These are phyloP conservation scores for Etheostoma cragini DNA, from an alignment of 2,113 vertebrate genomes.

Conservation along the genomic window DNA sequence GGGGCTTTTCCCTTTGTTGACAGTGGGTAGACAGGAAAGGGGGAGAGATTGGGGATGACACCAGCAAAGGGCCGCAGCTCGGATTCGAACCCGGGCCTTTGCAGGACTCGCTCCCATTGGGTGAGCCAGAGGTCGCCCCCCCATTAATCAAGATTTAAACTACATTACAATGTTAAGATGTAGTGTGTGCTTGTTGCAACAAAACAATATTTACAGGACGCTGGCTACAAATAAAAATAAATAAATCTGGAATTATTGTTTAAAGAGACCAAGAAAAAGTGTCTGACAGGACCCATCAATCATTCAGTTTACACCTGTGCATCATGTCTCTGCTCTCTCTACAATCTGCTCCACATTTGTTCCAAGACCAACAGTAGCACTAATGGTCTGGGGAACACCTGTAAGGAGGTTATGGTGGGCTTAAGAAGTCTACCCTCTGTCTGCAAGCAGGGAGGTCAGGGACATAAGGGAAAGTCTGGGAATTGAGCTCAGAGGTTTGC, in stretches of 20 bases:
- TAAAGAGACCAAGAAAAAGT: not conserved
- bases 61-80: too few relatives aligned
- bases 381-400: slow-evolving; percentile 32
- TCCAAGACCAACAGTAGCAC: slow-evolving; percentile 37
- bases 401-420: slow-evolving; percentile 42
- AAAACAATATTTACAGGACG: not conserved
- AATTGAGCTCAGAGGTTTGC: slow-evolving; percentile 41
- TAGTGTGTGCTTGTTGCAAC: not conserved
- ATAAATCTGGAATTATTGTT: not conserved
- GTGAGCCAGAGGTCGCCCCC: too few relatives aligned
- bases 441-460: slow-evolving; percentile 44
- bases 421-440: slow-evolving; percentile 24
- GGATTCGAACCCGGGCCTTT: too few relatives aligned
- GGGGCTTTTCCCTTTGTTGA: too few relatives aligned
- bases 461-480: slow-evolving; percentile 41
- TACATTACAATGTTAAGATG: not conserved
- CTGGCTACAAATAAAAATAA: not conserved
- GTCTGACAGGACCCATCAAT: slow-evolving; percentile 1
- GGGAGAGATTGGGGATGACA: too few relatives aligned
- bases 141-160: not conserved
- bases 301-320: slow-evolving; percentile 39
- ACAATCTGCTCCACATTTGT: slow-evolving; percentile 51
- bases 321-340: slow-evolving; percentile 25
- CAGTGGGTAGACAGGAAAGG: too few relatives aligned
- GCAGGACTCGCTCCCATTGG: too few relatives aligned